phyloP scores from a whole-genome alignment of 2,888 invertebrate genomes.

The Cataglyphis cursor region DNA sequence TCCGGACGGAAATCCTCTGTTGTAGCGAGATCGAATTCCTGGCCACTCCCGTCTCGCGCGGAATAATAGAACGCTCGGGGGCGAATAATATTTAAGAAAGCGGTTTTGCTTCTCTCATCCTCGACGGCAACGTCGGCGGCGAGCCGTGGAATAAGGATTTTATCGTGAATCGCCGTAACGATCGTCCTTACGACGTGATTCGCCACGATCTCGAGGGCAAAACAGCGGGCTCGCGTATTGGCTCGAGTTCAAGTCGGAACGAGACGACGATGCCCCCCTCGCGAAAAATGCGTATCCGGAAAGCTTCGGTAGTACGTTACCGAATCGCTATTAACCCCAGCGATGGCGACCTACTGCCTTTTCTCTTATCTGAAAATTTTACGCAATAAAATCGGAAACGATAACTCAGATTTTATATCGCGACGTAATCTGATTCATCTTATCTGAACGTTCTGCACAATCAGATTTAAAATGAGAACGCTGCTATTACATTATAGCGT shows the following conservation, averaged over 20 bases:
- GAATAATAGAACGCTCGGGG: constrained; percentile 44
- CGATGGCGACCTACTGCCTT: background rate
- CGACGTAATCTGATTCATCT: constrained; percentile 26
- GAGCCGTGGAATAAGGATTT: constrained; percentile 63
- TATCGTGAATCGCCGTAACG: constrained; percentile 70
- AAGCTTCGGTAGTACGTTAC: background rate
- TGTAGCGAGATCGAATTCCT: constrained; percentile 47
- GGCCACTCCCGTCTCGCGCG: constrained; percentile 45
- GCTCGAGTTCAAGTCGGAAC: constrained; percentile 64
- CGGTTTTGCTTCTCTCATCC: constrained; percentile 45
- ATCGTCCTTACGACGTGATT: constrained; percentile 64
- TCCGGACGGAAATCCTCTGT: constrained; percentile 31
- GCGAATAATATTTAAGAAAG: constrained; percentile 55
- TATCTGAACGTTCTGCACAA: constrained; percentile 3
- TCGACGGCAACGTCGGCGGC: background rate
- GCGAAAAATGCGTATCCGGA: constrained; percentile 59
- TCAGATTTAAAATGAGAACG: constrained; percentile 21
- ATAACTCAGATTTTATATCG: constrained; percentile 20
- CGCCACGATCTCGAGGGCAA: constrained; percentile 50
- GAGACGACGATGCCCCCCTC: constrained; percentile 55
- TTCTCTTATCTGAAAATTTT: constrained; percentile 26
- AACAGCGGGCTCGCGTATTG: constrained; percentile 59
- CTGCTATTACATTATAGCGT: background rate
- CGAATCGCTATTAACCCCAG: constrained; percentile 21
- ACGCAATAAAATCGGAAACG: constrained; percentile 19